Percentiles rank a stretch among this genome's conserved stretches.
Evolutionary conservation across 2,113 vertebrate species (phyloP).

Genomic region (Sciurus niger): DNA sequence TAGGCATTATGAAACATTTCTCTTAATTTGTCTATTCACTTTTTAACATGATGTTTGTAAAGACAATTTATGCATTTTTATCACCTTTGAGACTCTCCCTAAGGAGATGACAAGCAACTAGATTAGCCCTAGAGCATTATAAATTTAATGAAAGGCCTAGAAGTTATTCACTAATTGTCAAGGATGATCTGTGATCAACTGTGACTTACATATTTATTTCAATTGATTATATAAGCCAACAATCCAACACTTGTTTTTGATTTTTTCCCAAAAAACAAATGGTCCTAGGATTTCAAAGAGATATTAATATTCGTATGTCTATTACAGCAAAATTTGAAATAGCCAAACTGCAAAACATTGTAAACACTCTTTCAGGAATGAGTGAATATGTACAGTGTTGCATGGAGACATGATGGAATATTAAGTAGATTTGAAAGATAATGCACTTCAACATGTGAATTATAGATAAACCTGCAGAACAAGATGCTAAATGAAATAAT

Average conservation of each 20-base stretch:
- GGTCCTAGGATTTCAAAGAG: background rate
- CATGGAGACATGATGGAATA: background rate
- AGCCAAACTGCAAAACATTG: too few relatives aligned
- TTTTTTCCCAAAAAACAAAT: background rate
- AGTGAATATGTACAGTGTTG: background rate
- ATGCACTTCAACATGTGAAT: background rate
- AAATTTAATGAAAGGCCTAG: background rate
- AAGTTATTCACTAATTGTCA: background rate
- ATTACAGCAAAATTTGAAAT: background rate
- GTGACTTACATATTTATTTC: background rate
- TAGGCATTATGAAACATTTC: background rate
- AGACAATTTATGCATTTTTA: background rate
- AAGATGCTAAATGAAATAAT: background rate
- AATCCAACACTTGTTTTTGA: background rate
- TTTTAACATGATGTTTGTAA: background rate
- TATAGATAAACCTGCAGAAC: background rate
- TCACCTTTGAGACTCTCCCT: background rate
- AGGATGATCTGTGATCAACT: background rate
- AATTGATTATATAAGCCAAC: background rate
- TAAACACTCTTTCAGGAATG: background rate
- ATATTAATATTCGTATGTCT: background rate
- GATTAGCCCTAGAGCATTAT: background rate
- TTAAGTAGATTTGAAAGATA: background rate
- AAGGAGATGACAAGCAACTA: background rate
- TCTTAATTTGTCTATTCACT: background rate